Conservation (phyloP, 2,888 invertebrate genomes). For the Cosmia trapezina region DNA sequence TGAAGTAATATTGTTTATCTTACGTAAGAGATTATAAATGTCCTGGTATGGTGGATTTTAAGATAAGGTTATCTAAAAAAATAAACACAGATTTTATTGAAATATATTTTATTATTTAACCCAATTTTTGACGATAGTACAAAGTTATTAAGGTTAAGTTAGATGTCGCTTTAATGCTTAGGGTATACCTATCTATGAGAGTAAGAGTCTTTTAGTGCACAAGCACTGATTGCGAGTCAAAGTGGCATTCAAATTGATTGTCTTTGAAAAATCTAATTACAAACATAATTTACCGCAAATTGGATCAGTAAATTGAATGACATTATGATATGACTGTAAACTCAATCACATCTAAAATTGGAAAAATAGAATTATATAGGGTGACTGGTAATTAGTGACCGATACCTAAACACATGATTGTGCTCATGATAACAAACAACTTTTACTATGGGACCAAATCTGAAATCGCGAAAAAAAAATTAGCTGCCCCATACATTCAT, state of each 20-base stretch:
- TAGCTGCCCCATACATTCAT: too few species aligned
- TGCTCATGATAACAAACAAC: too few species aligned
- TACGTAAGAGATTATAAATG: conserved; percentile 26
- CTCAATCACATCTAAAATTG: neutral
- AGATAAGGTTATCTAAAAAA: conserved; percentile 20
- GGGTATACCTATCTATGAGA: neutral
- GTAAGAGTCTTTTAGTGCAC: neutral
- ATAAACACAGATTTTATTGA: conserved; percentile 18
- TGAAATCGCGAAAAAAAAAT: too few species aligned
- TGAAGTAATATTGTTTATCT: conserved; percentile 30
- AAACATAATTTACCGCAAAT: neutral
- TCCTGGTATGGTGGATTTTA: neutral
- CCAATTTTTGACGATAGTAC: neutral
- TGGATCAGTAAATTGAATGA: neutral
- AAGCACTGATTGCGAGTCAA: neutral
- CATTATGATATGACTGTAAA: neutral
- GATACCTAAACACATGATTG: too few species aligned
- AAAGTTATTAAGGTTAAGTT: conserved; percentile 1
- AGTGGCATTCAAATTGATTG: neutral
- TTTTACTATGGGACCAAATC: too few species aligned
- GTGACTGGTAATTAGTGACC: too few species aligned
- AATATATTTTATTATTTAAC: conserved; percentile 22
- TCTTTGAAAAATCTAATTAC: neutral
- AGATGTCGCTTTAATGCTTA: neutral
- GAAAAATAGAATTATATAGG: neutral